These are phyloP conservation scores for Neoniphon sammara DNA, from an alignment of 2,797 vertebrate species.

Conservation along the genomic window DNA sequence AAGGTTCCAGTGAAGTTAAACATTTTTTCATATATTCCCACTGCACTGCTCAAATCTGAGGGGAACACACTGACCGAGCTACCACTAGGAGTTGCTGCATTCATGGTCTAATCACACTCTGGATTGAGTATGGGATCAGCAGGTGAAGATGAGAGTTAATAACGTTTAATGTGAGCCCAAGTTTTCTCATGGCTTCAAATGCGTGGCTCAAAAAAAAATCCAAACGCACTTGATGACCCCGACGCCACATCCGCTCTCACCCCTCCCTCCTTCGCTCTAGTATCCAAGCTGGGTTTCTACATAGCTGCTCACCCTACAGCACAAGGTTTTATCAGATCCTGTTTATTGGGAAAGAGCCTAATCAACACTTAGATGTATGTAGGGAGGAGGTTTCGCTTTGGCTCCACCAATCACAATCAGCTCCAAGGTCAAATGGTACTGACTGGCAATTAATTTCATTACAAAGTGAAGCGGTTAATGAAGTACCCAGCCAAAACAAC, in stretches of 20 bases:
- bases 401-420: slow-evolving; percentile 32
- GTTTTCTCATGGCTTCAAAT: slow-evolving; percentile 63
- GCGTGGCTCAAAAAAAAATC: slow-evolving; percentile 53
- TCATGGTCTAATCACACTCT: slow-evolving; percentile 44
- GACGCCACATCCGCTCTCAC: slow-evolving; percentile 71
- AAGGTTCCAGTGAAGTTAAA: slow-evolving; percentile 5
- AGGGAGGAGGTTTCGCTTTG: not conserved
- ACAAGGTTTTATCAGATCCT: slow-evolving; percentile 13
- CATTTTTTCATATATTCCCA: slow-evolving; percentile 24
- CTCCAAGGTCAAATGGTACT: slow-evolving; percentile 73
- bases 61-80: slow-evolving; percentile 17
- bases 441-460: slow-evolving; percentile 39
- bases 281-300: too few relatives aligned
- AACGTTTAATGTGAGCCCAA: slow-evolving; percentile 38
- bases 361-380: slow-evolving; percentile 18
- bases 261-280: slow-evolving; percentile 55
- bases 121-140: slow-evolving; percentile 47
- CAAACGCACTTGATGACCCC: slow-evolving; percentile 72
- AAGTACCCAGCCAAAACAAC: slow-evolving; percentile 15
- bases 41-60: not conserved
- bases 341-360: slow-evolving; percentile 10
- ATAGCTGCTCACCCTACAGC: too few relatives aligned
- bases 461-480: slow-evolving; percentile 3
- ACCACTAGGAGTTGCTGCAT: slow-evolving; percentile 36
- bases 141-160: slow-evolving; percentile 53